Evolutionary conservation across 2,797 vertebrate species (phyloP).

Genomic region (Spinibarbus caldwelli): DNA sequence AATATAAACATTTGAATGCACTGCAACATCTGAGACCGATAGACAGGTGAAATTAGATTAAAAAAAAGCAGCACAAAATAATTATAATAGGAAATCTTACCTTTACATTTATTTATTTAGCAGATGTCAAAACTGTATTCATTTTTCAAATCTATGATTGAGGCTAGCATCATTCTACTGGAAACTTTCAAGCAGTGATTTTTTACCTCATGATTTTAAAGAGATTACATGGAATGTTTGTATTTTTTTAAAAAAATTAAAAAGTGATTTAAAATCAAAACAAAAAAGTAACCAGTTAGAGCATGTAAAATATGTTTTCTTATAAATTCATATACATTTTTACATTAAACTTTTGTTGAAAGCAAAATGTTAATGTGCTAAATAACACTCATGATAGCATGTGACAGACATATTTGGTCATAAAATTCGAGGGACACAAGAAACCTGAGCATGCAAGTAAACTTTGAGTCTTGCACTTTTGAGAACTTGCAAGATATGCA

Average conservation of each 20-base stretch:
- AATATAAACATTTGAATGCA: not conserved
- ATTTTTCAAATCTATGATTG: not conserved
- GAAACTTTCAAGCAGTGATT: not conserved
- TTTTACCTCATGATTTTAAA: not conserved
- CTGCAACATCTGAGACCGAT: not conserved
- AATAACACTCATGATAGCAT: conserved; percentile 12
- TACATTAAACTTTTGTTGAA: not conserved
- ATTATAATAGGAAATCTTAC: not conserved
- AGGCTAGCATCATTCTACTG: not conserved
- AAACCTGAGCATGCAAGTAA: conserved; percentile 5
- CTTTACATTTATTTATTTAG: not conserved
- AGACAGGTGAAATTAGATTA: no score
- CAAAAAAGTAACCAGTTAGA: not conserved
- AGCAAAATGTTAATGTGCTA: no score
- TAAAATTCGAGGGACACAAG: conserved; percentile 25
- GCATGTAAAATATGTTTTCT: not conserved
- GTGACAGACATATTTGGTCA: conserved; percentile 38
- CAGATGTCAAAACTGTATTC: not conserved
- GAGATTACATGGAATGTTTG: not conserved
- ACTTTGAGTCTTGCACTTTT: conserved; percentile 31
- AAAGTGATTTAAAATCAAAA: not conserved
- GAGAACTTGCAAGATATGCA: conserved; percentile 3
- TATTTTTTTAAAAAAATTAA: not conserved
- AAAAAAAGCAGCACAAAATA: not conserved
- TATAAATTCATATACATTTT: not conserved